These are phyloP conservation scores for Cacatua alba DNA, from an alignment of 2,113 vertebrate species.

Conservation along the genomic window DNA sequence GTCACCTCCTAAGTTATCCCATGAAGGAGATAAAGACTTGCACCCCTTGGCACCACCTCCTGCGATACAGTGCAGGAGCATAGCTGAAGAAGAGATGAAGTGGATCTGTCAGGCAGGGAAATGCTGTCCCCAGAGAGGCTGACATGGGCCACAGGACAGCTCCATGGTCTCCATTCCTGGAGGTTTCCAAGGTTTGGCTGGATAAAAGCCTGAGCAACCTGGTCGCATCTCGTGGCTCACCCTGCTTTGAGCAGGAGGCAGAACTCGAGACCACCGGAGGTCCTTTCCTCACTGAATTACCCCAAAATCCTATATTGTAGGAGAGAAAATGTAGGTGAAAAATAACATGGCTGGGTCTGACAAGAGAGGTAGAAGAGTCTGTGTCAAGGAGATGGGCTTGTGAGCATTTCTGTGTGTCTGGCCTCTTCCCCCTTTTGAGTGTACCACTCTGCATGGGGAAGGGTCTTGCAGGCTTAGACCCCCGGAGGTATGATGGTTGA, in stretches of 20 bases:
- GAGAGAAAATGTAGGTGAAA: not conserved
- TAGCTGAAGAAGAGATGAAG: not conserved
- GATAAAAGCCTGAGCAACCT: not conserved
- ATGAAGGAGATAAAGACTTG: not conserved
- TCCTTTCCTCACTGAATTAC: not conserved
- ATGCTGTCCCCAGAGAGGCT: not conserved
- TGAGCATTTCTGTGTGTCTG: not conserved
- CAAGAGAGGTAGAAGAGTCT: not conserved
- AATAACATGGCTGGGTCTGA: not conserved
- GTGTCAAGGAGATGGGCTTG: not conserved
- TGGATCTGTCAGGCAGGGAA: not conserved
- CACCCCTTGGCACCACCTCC: not conserved
- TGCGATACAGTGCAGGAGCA: not conserved
- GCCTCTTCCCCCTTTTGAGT: not conserved
- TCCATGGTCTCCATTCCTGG: not conserved
- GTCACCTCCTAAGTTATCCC: not conserved
- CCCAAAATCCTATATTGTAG: not conserved
- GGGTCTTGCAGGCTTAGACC: not conserved
- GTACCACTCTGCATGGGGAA: not conserved
- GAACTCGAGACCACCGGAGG: not conserved
- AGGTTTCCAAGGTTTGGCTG: not conserved
- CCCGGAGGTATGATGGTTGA: not conserved
- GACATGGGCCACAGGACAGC: not conserved
- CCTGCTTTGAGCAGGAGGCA: not conserved
- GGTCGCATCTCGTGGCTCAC: not conserved